Evolutionary conservation across 2,113 vertebrate species (phyloP).

Genomic region (Octodon degus): DNA sequence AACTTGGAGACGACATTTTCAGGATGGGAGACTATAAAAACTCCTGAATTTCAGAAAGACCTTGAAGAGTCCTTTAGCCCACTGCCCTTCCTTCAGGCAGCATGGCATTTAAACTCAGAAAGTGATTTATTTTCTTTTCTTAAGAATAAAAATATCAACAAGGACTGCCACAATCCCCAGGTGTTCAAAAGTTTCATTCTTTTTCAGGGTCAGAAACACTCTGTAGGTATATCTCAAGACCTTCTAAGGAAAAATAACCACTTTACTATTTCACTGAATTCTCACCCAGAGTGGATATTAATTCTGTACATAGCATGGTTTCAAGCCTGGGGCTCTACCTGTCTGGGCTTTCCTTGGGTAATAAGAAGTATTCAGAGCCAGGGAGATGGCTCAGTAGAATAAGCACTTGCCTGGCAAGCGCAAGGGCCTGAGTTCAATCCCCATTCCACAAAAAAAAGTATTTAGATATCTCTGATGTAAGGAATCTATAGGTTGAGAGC

Average conservation of each 20-base stretch:
- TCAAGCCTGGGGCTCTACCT: neutral
- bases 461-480: neutral
- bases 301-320: neutral
- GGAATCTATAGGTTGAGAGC: neutral
- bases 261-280: neutral
- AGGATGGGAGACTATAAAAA: slow-evolving; percentile 39
- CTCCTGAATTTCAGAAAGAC: slow-evolving; percentile 46
- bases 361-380: neutral
- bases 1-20: neutral
- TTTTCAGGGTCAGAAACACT: slow-evolving; percentile 6
- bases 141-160: slow-evolving; percentile 56
- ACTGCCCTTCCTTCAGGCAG: slow-evolving; percentile 55
- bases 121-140: slow-evolving; percentile 62
- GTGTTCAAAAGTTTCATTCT: neutral
- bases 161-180: neutral
- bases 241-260: neutral
- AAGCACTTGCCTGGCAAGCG: no score
- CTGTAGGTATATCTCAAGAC: neutral
- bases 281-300: neutral
- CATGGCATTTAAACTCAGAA: slow-evolving; percentile 54
- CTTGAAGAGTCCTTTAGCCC: slow-evolving; percentile 53
- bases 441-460: neutral
- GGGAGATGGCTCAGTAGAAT: no score
- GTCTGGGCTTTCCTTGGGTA: neutral
- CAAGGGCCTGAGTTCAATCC: no score